Evolutionary conservation across 2,113 vertebrate species (phyloP), one percentile per base, ranked within the genome.

Genomic region (Sterrhoptilus dennistouni): DNA sequence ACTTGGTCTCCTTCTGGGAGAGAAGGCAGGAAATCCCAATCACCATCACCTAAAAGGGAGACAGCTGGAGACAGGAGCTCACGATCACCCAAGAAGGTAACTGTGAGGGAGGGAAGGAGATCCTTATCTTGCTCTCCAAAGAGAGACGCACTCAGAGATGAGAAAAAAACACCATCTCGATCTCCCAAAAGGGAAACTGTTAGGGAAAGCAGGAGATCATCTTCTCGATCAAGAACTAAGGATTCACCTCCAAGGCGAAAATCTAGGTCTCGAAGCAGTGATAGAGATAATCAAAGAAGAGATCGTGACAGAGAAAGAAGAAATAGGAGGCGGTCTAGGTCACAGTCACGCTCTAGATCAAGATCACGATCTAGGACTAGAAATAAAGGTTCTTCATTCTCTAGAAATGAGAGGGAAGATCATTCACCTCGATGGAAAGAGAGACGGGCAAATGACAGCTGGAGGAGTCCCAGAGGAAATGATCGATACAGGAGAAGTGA

Each of bases 1-100:
- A 99, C 98, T 56, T 99, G 99, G 99, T 99, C 99, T 38, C 99
- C 99, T 27, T 98, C 98, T 86, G 97, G 92, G 63, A 97, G 90
- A 38, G 99, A 99, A 74, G 95, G 89, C 52, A 98, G 96, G 35
- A 90, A 96, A 24, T 98, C 98, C 81, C 98, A 79, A 8, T 98
- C 98, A 69, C 97, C 95, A 2, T 98, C 98, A 38, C 98, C 98
- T 20, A 97, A 98, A 97, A 98, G 95, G 75, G 98, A 99, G 9
- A 70, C 96, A 25, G 63, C 66, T 47, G 97, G 83, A 66, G 98
- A 99, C 7, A 95, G 86, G 36, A 78, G 94, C 33, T 98, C 98
- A 44, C 95, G 82, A 57, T 99, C 99, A 47, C 98, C 98, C 8
- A 97, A 87, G 84, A 98, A 95, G 49, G 97, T 97, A 66, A 31